Conservation (phyloP, 2,113 vertebrate species). For the Rostratula benghalensis region DNA sequence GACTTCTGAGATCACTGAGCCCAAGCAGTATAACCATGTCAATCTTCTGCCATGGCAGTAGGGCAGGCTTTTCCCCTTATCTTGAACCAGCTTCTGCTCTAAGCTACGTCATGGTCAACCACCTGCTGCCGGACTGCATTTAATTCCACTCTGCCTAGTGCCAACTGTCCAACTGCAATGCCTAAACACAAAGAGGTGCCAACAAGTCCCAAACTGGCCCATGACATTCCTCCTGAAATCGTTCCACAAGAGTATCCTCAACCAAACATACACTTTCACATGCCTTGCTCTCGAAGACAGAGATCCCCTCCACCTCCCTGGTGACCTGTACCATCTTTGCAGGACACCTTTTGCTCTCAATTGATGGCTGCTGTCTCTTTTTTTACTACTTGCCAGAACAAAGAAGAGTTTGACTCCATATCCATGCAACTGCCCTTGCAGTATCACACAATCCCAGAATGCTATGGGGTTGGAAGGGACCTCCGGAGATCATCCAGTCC, state of each 20-base stretch:
- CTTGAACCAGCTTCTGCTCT: not conserved
- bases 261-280: not conserved
- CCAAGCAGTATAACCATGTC: no score
- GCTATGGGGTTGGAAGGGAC: no score
- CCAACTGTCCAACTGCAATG: not conserved
- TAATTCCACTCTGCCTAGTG: not conserved
- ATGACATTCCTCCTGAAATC: not conserved
- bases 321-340: not conserved
- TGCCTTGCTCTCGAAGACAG: not conserved
- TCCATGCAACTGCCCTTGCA: not conserved
- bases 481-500: no score
- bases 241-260: not conserved
- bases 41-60: not conserved
- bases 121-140: not conserved
- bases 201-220: not conserved
- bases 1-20: no score
- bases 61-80: not conserved
- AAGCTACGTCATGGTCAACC: not conserved
- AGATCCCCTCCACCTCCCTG: not conserved
- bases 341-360: not conserved
- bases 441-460: no score
- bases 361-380: rapidly evolving
- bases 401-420: not conserved
- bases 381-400: not conserved
- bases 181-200: not conserved